A percentile compares a stretch with the other conserved stretches of the same genome.
phyloP scores from a whole-genome alignment of 2,113 vertebrate species.

The Odocoileus hemionus region DNA sequence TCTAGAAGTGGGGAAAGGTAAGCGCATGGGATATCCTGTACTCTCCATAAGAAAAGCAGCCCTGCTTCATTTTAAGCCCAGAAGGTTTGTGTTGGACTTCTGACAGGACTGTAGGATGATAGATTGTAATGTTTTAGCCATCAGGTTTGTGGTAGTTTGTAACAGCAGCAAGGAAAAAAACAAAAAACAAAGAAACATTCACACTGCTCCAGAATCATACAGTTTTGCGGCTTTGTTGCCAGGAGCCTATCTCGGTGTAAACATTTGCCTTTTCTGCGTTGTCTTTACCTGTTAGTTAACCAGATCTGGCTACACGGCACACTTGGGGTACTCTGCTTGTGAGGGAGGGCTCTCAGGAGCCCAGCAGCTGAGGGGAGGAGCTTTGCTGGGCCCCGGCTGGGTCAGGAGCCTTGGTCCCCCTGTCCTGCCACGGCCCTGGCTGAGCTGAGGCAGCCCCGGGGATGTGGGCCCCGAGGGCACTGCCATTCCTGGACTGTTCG shows the following conservation, averaged over 20 bases:
- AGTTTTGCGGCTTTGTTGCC: not conserved
- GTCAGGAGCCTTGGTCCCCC: not conserved
- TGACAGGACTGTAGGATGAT: not conserved
- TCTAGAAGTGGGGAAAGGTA: not conserved
- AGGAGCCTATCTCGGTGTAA: not conserved
- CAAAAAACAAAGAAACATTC: not conserved
- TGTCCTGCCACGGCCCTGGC: not conserved
- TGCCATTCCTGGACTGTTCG: not conserved
- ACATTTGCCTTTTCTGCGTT: constrained; percentile 30
- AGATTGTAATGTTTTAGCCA: not conserved
- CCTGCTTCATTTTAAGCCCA: constrained; percentile 74
- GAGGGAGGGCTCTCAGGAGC: not conserved
- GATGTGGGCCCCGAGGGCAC: not conserved
- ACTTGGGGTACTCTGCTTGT: not conserved
- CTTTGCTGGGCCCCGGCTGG: not conserved
- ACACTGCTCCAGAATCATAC: not conserved
- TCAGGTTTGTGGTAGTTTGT: not conserved
- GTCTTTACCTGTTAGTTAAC: not conserved
- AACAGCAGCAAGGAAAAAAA: not conserved
- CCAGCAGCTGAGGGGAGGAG: not conserved
- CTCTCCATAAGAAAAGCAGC: not conserved
- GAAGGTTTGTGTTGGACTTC: constrained; percentile 65
- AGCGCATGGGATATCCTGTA: not conserved
- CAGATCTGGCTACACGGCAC: not conserved
- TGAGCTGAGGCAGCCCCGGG: not conserved